phyloP scores from a whole-genome alignment of 2,888 invertebrate genomes.

The Entomobrya multifasciata region DNA sequence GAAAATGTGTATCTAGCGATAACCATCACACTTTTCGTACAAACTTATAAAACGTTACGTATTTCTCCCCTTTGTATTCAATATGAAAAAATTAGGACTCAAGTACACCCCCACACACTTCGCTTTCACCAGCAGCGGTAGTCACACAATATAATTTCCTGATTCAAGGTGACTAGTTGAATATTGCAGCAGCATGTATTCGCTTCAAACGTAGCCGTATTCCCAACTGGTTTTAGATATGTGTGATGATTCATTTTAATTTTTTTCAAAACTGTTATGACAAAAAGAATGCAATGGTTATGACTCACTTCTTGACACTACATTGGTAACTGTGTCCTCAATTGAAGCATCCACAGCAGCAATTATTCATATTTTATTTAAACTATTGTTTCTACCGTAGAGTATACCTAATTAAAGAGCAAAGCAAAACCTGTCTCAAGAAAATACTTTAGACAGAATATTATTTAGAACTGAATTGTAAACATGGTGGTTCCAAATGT shows the following conservation, averaged over 20 bases:
- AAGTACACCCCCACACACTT: background rate
- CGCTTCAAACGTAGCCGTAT: background rate
- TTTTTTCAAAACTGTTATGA: background rate
- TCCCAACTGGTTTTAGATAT: background rate
- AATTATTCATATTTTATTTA: no score
- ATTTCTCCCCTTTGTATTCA: constrained; percentile 28
- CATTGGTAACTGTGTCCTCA: no score
- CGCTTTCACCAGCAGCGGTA: constrained; percentile 15
- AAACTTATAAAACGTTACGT: background rate
- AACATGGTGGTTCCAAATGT: background rate
- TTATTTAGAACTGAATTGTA: no score
- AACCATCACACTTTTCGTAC: background rate
- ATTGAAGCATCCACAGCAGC: no score
- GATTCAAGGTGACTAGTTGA: background rate
- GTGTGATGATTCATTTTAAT: constrained; percentile 13
- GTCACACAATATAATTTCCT: constrained; percentile 16
- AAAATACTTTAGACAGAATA: no score
- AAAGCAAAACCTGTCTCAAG: no score
- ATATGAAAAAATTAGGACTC: background rate
- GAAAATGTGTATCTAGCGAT: background rate
- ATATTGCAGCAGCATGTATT: background rate
- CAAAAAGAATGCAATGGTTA: background rate
- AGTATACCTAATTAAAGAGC: no score
- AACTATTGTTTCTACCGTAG: no score
- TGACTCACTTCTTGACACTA: no score